A percentile compares a stretch with the other conserved stretches of the same genome.
These are phyloP conservation scores for Ariopsis seemanni DNA, from an alignment of 2,113 vertebrate genomes.

Conservation along the genomic window DNA sequence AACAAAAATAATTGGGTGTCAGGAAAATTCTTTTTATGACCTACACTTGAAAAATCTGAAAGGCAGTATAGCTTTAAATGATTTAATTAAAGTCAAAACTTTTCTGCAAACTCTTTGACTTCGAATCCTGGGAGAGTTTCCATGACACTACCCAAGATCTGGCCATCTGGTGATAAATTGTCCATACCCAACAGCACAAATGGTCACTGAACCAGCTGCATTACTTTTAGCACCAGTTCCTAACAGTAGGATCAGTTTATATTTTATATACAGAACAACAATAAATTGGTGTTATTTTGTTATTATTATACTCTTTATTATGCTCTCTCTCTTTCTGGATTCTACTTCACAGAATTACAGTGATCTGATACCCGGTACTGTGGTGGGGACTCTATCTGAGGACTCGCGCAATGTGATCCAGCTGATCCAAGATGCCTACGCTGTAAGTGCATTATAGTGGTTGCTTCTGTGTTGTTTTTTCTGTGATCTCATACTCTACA, in stretches of 20 bases:
- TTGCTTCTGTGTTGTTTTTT: neutral
- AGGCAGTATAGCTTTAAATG: no score
- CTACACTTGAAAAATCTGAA: no score
- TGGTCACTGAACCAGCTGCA: neutral
- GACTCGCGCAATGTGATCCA: slow-evolving; percentile 94
- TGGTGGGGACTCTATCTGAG: slow-evolving; percentile 83
- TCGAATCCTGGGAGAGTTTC: no score
- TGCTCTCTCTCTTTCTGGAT: neutral
- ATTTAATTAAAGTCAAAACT: no score
- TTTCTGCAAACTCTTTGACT: no score
- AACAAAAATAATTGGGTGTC: no score
- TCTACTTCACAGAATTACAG: slow-evolving; percentile 85
- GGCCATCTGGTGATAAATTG: neutral
- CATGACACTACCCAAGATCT: neutral
- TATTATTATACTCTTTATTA: neutral
- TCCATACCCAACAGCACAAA: neutral
- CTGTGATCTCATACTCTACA: neutral
- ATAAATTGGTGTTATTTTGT: neutral
- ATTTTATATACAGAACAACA: neutral
- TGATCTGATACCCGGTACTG: slow-evolving; percentile 93
- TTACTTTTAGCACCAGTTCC: neutral
- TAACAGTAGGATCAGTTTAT: no score
- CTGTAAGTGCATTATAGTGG: slow-evolving; percentile 72
- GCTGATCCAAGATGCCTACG: slow-evolving; percentile 90
- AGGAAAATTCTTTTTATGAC: no score